Evolutionary conservation across 2,888 invertebrate species (phyloP), one percentile per base, ranked within the genome.

Genomic region (Oscheius sp.): DNA sequence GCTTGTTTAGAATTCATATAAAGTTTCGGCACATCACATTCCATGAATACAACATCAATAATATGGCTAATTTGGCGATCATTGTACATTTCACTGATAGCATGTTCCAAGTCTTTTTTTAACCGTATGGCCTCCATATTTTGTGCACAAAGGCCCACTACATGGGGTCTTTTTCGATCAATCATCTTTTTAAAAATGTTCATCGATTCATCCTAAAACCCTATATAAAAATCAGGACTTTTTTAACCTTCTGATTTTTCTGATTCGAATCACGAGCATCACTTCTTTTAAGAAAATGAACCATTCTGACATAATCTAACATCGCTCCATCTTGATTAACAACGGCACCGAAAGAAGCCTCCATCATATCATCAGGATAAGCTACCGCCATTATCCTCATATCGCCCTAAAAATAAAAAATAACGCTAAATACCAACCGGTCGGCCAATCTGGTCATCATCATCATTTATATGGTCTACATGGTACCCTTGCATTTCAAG

Each of bases 261-360:
- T 59, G 9, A 51, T 30, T 5, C 28, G 70, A 14, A 41, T 24
- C 20, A 2, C 28, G 2, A 2, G 38, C 33, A 36, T 56, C 36
- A n/a, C n/a, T 33, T 41, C 77, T 67, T 50, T 92, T 93, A 65
- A 94, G 89, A 62, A 98, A 89, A 87, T 94, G 91, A 12, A 94
- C 93, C 80, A 97, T 88, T 0, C 95, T 90, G 67, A 96, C 87
- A 86, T 93, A 93, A 87, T 97, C 97, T 0, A 92, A 92, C 54
- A 95, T 92, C 83, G 95, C 94, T 1, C 95, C 96, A 81, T 95
- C 94, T 0, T 91, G 91, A 54, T 92, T 92, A 61, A 95, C 90
- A 28, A 95, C 88, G 77, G 93, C 93, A 71, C 93, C 91, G 63
- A 82, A 85, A 3, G 82, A 73, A 1, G 82, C 84, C 44, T 79